A percentile compares a stretch with the other conserved stretches of the same genome.
Conservation (phyloP, 2,113 vertebrate genomes). For the Mirounga angustirostris region DNA sequence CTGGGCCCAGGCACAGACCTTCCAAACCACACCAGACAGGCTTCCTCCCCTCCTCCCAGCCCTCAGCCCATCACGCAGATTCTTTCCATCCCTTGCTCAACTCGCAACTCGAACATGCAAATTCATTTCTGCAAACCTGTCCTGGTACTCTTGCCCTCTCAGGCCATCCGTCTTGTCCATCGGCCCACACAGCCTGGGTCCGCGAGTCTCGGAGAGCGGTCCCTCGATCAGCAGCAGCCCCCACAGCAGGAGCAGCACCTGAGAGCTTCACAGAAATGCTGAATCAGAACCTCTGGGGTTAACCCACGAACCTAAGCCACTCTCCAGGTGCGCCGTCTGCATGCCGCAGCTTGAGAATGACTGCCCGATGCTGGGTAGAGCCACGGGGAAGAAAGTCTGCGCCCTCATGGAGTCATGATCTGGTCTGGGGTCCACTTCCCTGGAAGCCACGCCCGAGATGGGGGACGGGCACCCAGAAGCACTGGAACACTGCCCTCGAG, state of each 20-base stretch:
- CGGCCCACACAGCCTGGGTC: no score
- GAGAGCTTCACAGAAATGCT: background rate
- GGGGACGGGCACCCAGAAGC: no score
- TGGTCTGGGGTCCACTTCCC: background rate
- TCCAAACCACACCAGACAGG: background rate
- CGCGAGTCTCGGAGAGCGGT: rapidly evolving
- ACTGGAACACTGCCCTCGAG: no score
- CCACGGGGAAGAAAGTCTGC: rapidly evolving
- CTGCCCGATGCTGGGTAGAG: background rate
- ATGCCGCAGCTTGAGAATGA: background rate
- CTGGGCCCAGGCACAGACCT: background rate
- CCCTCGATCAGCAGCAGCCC: rapidly evolving
- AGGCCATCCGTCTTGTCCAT: rapidly evolving
- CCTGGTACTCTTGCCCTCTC: background rate
- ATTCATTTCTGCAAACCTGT: background rate
- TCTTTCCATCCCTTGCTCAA: background rate
- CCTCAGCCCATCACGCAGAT: background rate
- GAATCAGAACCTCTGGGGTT: background rate
- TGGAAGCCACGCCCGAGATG: background rate
- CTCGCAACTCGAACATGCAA: background rate
- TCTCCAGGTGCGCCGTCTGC: rapidly evolving
- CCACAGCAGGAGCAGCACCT: background rate
- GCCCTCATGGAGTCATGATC: no score
- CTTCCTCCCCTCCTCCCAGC: background rate
- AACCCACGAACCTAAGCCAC: background rate